phyloP scores from a whole-genome alignment of 2,113 vertebrate species.

The Eonycteris spelaea region DNA sequence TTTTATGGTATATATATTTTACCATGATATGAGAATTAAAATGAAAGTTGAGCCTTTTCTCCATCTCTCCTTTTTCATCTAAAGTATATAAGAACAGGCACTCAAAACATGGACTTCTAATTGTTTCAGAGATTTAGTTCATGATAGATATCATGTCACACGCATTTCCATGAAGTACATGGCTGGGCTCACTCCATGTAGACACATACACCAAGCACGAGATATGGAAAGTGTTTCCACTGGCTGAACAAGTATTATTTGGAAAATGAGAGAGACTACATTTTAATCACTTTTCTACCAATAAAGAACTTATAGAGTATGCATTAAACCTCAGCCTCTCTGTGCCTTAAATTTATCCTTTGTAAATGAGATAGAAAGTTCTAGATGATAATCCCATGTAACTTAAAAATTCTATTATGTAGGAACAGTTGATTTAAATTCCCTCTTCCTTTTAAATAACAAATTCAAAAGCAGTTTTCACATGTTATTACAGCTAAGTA shows the following conservation, averaged over 20 bases:
- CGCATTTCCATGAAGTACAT: not conserved
- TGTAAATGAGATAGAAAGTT: not conserved
- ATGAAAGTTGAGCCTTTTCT: not conserved
- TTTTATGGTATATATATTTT: not conserved
- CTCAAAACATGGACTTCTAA: not conserved
- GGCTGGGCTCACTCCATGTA: not conserved
- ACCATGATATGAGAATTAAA: not conserved
- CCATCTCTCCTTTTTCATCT: not conserved
- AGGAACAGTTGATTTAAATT: not conserved
- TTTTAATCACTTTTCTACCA: not conserved
- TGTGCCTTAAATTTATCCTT: not conserved
- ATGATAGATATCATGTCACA: not conserved
- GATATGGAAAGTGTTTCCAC: not conserved
- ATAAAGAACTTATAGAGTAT: not conserved
- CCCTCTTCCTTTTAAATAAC: not conserved
- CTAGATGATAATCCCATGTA: not conserved
- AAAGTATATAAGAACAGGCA: not conserved
- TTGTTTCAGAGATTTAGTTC: not conserved
- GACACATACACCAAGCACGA: not conserved
- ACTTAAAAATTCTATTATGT: not conserved
- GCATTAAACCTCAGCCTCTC: not conserved
- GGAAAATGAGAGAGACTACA: not conserved
- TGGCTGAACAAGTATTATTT: not conserved
- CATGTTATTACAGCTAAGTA: not conserved
- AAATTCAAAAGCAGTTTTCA: not conserved